These are phyloP conservation scores for Strigamia crassipes DNA, from an alignment of 2,888 invertebrate genomes.

Conservation along the genomic window DNA sequence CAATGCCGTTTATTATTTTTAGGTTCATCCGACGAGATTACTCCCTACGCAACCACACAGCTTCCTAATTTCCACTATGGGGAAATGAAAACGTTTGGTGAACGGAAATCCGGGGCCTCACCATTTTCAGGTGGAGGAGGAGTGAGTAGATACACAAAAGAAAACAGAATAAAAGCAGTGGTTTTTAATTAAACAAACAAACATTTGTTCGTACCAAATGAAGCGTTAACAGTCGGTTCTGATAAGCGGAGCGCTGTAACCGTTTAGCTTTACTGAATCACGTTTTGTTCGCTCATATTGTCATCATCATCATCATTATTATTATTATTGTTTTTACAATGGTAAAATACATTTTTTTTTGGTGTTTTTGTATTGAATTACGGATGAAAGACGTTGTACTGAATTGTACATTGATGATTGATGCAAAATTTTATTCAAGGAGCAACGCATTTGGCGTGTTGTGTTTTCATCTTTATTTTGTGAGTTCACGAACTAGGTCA, in stretches of 20 bases:
- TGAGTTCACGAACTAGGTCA: slow-evolving; percentile 16
- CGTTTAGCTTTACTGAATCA: not conserved
- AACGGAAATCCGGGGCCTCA: slow-evolving; percentile 45
- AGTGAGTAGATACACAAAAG: slow-evolving; percentile 12
- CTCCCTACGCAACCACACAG: slow-evolving; percentile 47
- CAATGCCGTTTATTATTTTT: slow-evolving; percentile 17
- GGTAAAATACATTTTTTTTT: too few species aligned
- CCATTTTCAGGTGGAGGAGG: slow-evolving; percentile 43
- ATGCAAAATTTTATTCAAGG: not conserved
- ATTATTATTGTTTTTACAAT: too few species aligned
- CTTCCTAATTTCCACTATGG: slow-evolving; percentile 47
- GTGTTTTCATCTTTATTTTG: slow-evolving; percentile 34
- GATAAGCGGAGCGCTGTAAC: not conserved
- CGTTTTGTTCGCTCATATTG: too few species aligned
- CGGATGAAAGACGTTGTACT: not conserved
- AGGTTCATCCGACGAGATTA: slow-evolving; percentile 45
- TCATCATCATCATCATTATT: too few species aligned
- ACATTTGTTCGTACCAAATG: too few species aligned
- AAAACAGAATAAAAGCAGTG: not conserved
- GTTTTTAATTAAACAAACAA: not conserved
- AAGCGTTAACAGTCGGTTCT: not conserved
- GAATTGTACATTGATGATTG: not conserved
- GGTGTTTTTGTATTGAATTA: not conserved
- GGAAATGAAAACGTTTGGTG: slow-evolving; percentile 47
- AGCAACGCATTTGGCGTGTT: slow-evolving; percentile 10